A percentile compares a stretch with the other conserved stretches of the same genome.
Conservation (phyloP, 2,113 vertebrate species). For the Myodes glareolus region DNA sequence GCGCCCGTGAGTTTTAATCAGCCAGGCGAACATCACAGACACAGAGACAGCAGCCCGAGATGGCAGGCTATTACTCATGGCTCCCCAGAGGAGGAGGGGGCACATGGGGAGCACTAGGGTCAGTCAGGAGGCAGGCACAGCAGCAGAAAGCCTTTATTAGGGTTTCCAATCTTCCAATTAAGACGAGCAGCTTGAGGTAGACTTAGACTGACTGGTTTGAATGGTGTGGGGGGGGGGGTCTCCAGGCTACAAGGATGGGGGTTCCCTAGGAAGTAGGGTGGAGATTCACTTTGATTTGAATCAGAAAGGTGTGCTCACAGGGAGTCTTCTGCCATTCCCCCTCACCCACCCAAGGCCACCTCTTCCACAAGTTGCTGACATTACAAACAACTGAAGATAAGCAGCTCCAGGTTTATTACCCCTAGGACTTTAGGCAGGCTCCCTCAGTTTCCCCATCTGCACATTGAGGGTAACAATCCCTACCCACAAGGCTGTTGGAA, state of each 20-base stretch:
- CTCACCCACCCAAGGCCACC: no score
- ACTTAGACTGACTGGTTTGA: not conserved
- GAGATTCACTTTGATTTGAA: not conserved
- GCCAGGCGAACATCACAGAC: not conserved
- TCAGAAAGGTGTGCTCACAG: not conserved
- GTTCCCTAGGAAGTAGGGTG: not conserved
- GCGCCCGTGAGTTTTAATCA: not conserved
- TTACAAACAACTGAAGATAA: not conserved
- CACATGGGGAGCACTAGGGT: rapidly evolving
- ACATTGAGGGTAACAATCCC: rapidly evolving
- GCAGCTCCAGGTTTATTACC: rapidly evolving
- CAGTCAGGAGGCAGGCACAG: not conserved
- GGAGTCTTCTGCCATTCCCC: not conserved
- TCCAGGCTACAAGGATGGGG: not conserved
- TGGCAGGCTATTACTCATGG: not conserved
- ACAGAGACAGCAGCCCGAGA: not conserved
- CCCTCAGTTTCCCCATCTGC: not conserved
- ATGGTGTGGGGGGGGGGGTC: no score
- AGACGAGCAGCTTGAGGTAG: not conserved
- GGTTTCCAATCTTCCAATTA: not conserved
- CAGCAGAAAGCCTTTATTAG: not conserved
- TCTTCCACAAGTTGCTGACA: not conserved
- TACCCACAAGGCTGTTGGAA: rapidly evolving
- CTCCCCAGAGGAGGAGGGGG: not conserved
- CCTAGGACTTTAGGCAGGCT: not conserved